Conservation (phyloP, 2,113 vertebrate species). For the Nerophis lumbriciformis region DNA sequence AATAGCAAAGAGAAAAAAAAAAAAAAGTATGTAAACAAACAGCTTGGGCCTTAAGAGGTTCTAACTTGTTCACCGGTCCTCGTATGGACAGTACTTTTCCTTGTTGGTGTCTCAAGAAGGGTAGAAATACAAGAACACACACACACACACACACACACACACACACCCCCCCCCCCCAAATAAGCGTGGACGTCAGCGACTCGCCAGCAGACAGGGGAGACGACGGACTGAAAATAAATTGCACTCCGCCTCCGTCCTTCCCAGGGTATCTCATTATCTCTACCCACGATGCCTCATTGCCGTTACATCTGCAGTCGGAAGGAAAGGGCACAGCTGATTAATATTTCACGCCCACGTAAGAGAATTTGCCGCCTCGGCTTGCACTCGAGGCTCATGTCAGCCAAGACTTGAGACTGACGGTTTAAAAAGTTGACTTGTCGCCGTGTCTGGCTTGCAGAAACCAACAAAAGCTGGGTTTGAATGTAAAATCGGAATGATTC, state of each 20-base stretch:
- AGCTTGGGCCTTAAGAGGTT: no score
- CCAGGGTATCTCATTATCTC: constrained; percentile 60
- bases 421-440: no score
- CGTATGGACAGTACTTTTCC: no score
- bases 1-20: no score
- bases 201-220: constrained; percentile 16
- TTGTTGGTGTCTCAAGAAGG: no score
- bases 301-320: constrained; percentile 47
- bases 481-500: no score
- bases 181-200: constrained; percentile 8
- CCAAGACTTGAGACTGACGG: no score
- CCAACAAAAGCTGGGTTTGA: no score
- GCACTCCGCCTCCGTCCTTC: constrained; percentile 26
- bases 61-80: no score
- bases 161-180: constrained; percentile 4
- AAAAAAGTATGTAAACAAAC: no score
- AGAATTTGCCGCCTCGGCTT: constrained; percentile 6
- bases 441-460: no score
- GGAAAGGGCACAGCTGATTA: constrained; percentile 56
- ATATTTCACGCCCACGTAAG: constrained; percentile 49
- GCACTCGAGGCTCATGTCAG: no score
- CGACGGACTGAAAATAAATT: constrained; percentile 33
- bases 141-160: background rate
- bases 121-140: constrained; percentile 14
- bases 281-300: constrained; percentile 58